Conservation (phyloP, 2,888 invertebrate genomes). For the Cheiracanthium punctorium region DNA sequence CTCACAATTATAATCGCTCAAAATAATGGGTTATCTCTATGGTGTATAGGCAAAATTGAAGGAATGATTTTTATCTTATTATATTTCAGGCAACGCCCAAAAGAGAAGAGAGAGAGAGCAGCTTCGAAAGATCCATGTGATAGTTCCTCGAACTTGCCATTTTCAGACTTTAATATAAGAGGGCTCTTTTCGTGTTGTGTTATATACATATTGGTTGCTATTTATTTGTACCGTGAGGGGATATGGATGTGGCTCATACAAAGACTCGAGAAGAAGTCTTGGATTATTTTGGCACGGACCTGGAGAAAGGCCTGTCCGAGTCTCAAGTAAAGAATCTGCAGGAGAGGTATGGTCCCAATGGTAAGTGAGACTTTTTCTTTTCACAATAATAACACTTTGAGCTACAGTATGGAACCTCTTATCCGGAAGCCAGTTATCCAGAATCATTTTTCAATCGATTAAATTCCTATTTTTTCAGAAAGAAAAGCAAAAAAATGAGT, state of each 20-base stretch:
- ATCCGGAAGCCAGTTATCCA: too few relatives aligned
- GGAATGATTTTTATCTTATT: too few relatives aligned
- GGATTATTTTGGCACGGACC: constrained; percentile 90
- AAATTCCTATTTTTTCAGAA: too few relatives aligned
- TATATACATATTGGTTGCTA: constrained; percentile 36
- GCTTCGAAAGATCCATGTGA: not conserved
- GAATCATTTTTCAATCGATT: too few relatives aligned
- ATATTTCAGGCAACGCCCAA: too few relatives aligned
- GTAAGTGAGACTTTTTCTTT: constrained; percentile 83
- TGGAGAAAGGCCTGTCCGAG: constrained; percentile 89
- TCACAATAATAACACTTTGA: too few relatives aligned
- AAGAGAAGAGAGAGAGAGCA: too few relatives aligned
- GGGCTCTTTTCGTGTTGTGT: constrained; percentile 23
- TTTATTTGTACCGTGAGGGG: constrained; percentile 45
- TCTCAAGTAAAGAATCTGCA: constrained; percentile 96
- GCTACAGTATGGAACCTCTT: too few relatives aligned
- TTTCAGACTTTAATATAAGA: constrained; percentile 11
- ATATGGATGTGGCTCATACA: constrained; percentile 95
- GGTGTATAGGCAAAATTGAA: too few relatives aligned
- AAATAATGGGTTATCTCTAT: too few relatives aligned
- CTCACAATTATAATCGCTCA: too few relatives aligned
- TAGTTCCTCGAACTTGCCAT: not conserved
- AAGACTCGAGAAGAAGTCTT: constrained; percentile 94
- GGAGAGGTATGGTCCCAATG: constrained; percentile 99
- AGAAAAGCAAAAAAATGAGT: too few relatives aligned